Evolutionary conservation across 2,888 invertebrate genomes (phyloP), one percentile per base, ranked within the genome.

Genomic region (Drosophila kuntzei): DNA sequence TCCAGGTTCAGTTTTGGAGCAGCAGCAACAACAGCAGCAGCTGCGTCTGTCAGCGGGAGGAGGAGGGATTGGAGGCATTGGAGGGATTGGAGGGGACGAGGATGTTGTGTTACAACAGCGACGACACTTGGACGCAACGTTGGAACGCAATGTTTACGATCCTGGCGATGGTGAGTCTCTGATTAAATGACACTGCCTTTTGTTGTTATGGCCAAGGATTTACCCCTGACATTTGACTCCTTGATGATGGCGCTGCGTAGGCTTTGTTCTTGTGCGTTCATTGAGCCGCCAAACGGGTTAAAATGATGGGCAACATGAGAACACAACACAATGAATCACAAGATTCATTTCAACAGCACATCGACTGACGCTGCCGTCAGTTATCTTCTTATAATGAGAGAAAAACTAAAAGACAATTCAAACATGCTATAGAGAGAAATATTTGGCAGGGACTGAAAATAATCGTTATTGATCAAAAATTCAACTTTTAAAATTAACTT

Each of bases 121-220:
- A 20, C 55, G 73, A 27, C 73, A 65, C 53, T 59, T 74, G 61
- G 77, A 89, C 65, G 67, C 77, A 25, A 68, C 65, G 55, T 44
- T 55, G 65, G 90, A 89, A 59, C 89, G 91, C 43, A 88, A 89
- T 32, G 90, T 91, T 79, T 92, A 92, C 65, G 92, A 92, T 90
- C 91, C 92, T 32, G 92, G 92, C 41, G 92, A 92, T 89, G 92
- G 92, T 92, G 74, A 91, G 92, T 90, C 59, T 49, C 61, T 62
- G 67, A 79, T 85, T 79, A 76, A 71, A 76, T 82, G 59, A 62
- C 71, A 65, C 57, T 25, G 58, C 59, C 74, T 76, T 74, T 64
- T 65, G 49, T 60, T 54, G 44, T 47, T 34, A 27, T 44, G 58
- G 9, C 55, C 39, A 29, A 11, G 79, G 79, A 69, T 79, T 75